Conservation (phyloP, 2,888 invertebrate species). For the Acanthosoma haemorrhoidale region DNA sequence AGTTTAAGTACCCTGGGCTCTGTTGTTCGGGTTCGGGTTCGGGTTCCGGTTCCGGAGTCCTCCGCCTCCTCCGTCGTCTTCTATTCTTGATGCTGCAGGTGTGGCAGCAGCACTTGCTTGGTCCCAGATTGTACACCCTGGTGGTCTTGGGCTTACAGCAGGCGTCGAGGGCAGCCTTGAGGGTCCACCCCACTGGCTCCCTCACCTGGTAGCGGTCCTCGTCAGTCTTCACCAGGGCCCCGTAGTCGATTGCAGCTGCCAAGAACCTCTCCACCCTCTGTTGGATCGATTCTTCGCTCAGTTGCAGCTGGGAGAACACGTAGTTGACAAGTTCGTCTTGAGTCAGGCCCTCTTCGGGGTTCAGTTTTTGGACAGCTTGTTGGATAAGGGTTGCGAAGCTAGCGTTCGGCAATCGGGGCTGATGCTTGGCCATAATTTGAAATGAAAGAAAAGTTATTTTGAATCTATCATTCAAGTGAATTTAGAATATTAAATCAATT, state of each 20-base stretch:
- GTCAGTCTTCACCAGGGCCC: neutral
- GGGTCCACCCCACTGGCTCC: neutral
- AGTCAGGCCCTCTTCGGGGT: neutral
- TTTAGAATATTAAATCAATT: no score
- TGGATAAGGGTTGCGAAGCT: neutral
- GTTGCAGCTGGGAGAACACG: neutral
- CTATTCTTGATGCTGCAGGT: no score
- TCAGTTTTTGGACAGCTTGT: neutral
- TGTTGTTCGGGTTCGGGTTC: no score
- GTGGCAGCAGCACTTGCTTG: no score
- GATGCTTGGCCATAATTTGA: neutral
- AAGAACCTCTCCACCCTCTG: neutral
- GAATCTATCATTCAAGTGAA: no score
- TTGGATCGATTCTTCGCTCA: neutral
- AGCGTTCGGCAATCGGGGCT: neutral
- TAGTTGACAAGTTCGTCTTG: neutral
- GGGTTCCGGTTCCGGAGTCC: no score
- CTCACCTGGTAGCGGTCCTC: neutral
- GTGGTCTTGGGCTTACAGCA: neutral
- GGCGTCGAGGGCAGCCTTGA: neutral
- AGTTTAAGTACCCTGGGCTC: no score
- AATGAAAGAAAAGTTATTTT: no score
- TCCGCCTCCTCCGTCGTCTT: no score
- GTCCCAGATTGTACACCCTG: no score
- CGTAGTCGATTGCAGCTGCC: neutral